Evolutionary conservation across 2,113 vertebrate species (phyloP), one percentile per base, ranked within the genome.

Genomic region (Prinia subflava): DNA sequence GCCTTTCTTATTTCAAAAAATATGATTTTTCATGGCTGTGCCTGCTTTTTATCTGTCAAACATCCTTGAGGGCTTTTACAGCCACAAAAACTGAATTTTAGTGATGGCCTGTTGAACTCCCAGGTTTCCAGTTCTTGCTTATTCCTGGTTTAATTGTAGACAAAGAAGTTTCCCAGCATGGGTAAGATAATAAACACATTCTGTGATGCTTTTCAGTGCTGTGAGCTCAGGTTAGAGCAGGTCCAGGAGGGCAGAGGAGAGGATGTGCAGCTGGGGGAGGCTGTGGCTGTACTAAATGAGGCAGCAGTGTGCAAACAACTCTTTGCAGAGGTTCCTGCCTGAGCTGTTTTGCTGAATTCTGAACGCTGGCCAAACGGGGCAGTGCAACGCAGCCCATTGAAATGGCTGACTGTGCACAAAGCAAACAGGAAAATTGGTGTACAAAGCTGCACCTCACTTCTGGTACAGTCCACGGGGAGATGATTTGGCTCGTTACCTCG

Each of bases 341-440:
- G 62, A 67, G 70, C 85, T 80, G 88, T 86, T 95, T 31, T 90
- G 92, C 90, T 94, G 95, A 92, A 55, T 30, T 42, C 85, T 62
- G 5, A 73, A 76, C 63, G 57, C 53, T 13, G 80, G 68, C 59
- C 9, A 52, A 64, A 4, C 0, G 55, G 84, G 93, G 31, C 47
- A 16, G 82, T 7, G 85, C 84, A 69, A 5, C 19, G 6, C 78
- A 62, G 89, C 74, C 69, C 52, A 3, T 74, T 55, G 33, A 76
- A 88, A 88, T 0, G 15, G 89, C 96, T 96, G 92, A 96, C 11
- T 74, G 28, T 31, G 90, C 83, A 86, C 76, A 90, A 90, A 93
- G 70, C 95, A 65, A 60, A 55, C 83, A 69, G 73, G 88, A 90
- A 93, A 92, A 81, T 35, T 24, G 12, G 85, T 27, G 46, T 30